Percentiles rank a stretch among this genome's conserved stretches.
These are phyloP conservation scores for Eristalis intricaria DNA, from an alignment of 2,888 invertebrate species.

Conservation along the genomic window DNA sequence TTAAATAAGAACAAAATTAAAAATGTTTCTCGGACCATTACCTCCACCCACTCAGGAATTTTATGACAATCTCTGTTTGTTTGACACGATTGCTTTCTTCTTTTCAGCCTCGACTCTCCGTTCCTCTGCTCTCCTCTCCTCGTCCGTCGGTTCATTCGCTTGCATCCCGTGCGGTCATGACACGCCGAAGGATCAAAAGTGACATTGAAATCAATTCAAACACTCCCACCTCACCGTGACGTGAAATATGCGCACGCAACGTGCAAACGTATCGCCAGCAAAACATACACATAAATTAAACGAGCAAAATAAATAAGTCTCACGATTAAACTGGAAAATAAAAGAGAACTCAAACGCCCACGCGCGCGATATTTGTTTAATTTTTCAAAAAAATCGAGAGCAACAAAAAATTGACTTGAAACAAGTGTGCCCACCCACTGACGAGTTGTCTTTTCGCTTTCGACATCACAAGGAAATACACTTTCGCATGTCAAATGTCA, in stretches of 20 bases:
- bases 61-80: neutral
- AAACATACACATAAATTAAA: neutral
- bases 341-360: neutral
- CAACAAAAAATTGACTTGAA: neutral
- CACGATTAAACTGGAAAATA: neutral
- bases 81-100: neutral
- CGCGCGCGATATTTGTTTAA: neutral
- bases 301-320: neutral
- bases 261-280: neutral
- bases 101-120: neutral
- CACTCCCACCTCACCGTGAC: neutral
- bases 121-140: neutral
- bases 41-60: neutral
- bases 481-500: neutral
- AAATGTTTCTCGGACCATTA: neutral
- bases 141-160: too few relatives aligned
- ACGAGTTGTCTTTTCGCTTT: neutral
- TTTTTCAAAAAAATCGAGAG: neutral
- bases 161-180: neutral
- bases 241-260: neutral
- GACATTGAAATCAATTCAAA: neutral
- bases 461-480: neutral
- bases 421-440: neutral
- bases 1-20: neutral
- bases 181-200: neutral